Evolutionary conservation across 92 coral and sea anemone genomes (phyloP).

Genomic region (Siderastrea siderea): DNA sequence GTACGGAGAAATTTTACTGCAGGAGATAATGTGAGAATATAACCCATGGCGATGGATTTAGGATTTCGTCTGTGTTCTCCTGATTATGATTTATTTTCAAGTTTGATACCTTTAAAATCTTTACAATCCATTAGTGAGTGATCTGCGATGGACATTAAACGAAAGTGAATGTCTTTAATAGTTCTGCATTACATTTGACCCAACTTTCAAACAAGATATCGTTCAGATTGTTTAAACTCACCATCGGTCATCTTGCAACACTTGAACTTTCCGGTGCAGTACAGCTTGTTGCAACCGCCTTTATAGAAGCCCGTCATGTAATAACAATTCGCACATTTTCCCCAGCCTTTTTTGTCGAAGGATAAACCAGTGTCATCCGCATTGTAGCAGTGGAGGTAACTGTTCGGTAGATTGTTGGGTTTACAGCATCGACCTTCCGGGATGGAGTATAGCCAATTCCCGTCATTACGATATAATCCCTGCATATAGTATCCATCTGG

Average conservation of each 20-base stretch:
- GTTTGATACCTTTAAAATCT: too few relatives aligned
- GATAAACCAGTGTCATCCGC: constrained; percentile 35
- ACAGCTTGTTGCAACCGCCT: constrained; percentile 60
- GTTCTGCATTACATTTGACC: constrained; percentile 22
- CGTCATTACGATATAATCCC: constrained; percentile 51
- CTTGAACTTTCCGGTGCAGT: constrained; percentile 63
- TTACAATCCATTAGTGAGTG: too few relatives aligned
- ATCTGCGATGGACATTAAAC: too few relatives aligned
- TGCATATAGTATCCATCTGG: constrained; percentile 52
- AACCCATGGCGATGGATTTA: too few relatives aligned
- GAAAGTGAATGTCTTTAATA: too few relatives aligned
- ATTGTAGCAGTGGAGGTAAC: constrained; percentile 52
- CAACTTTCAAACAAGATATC: constrained; percentile 21
- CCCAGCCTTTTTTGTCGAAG: constrained; percentile 74
- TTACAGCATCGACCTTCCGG: constrained; percentile 63
- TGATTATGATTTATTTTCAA: too few relatives aligned
- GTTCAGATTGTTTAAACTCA: too few relatives aligned
- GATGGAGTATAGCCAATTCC: constrained; percentile 33
- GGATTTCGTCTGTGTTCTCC: too few relatives aligned
- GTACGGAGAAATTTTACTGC: too few relatives aligned
- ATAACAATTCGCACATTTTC: constrained; percentile 68
- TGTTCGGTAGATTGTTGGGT: constrained; percentile 41
- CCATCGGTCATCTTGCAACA: constrained; percentile 73
- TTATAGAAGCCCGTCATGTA: constrained; percentile 70
- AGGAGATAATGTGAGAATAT: too few relatives aligned